Evolutionary conservation across 2,888 invertebrate genomes (phyloP).

Genomic region (Odontothrips loti): DNA sequence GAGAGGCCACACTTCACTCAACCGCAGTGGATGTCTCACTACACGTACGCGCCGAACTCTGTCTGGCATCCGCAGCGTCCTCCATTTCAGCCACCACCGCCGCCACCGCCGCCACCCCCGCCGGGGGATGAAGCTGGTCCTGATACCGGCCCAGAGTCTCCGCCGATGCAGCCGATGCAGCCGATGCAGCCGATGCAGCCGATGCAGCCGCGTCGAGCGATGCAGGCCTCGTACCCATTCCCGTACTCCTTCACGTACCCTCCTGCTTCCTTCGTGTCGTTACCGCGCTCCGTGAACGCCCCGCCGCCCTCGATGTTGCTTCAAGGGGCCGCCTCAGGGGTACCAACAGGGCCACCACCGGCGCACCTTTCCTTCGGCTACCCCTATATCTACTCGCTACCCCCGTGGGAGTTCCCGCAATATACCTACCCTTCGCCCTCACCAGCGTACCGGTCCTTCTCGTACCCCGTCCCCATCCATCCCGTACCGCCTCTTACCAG

Average conservation of each 20-base stretch:
- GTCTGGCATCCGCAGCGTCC: neutral
- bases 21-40: too few relatives aligned
- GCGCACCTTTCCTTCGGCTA: neutral
- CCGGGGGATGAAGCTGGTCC: too few relatives aligned
- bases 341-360: neutral
- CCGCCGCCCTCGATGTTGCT: neutral
- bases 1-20: too few relatives aligned
- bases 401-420: neutral
- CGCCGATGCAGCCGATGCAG: too few relatives aligned
- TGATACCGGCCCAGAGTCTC: too few relatives aligned
- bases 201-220: too few relatives aligned
- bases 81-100: neutral
- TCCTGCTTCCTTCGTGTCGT: neutral
- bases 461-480: neutral
- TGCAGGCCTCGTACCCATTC: neutral
- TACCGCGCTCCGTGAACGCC: neutral
- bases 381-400: neutral
- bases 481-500: neutral
- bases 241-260: neutral
- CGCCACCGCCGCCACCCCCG: neutral
- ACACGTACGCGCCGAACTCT: too few relatives aligned
- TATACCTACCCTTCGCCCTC: neutral
- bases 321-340: neutral
- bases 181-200: too few relatives aligned
- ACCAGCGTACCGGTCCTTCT: neutral